Evolutionary conservation across 1,140 invertebrate species (phyloP).

Genomic region (Globodera rostochiensis): DNA sequence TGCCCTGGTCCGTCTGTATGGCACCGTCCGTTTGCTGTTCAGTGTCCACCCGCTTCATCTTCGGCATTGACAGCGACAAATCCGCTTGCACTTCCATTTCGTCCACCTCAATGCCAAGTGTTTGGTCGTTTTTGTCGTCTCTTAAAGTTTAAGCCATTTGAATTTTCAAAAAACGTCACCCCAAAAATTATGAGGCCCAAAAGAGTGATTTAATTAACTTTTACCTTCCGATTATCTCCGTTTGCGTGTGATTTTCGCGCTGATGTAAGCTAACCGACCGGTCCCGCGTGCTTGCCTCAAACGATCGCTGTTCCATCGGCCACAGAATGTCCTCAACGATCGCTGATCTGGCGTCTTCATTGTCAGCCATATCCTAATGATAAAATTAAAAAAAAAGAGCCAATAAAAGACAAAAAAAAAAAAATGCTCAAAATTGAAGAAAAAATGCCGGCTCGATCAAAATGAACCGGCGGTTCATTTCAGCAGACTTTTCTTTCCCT

Average conservation of each 20-base stretch:
- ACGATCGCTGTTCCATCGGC: conserved; percentile 29
- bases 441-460: too few species aligned
- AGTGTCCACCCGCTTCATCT: conserved; percentile 22
- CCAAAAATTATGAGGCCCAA: too few species aligned
- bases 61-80: conserved; percentile 16
- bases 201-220: not conserved
- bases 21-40: conserved; percentile 26
- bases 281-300: not conserved
- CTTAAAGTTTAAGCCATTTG: conserved; percentile 34
- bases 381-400: not conserved
- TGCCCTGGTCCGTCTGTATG: conserved; percentile 34
- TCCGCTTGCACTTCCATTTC: conserved; percentile 47
- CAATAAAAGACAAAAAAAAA: not conserved
- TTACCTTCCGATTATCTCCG: conserved; percentile 54
- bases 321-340: conserved; percentile 53
- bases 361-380: conserved; percentile 31
- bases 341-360: conserved; percentile 44
- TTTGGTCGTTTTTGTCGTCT: conserved; percentile 59
- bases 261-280: conserved; percentile 38
- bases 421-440: too few species aligned
- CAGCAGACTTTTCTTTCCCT: too few species aligned
- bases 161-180: too few species aligned
- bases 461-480: too few species aligned
- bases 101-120: conserved; percentile 38
- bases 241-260: conserved; percentile 54